Evolutionary conservation across 2,888 invertebrate genomes (phyloP), one percentile per base, ranked within the genome.

Genomic region (Heliconius aoede): DNA sequence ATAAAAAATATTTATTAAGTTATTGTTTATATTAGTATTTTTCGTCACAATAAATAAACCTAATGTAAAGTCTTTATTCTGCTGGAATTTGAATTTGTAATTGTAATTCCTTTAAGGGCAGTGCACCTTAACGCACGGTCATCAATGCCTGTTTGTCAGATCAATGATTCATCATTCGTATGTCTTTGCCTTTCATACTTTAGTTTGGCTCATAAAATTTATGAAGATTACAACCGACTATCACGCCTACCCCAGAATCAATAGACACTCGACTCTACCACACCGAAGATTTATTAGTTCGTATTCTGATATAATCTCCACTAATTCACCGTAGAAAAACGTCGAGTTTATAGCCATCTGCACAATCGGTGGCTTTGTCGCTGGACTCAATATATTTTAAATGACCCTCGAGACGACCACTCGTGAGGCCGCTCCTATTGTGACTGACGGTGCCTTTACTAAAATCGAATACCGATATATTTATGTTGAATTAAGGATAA

Each of bases 321-420:
- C 92, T 93, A 94, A 94, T 93, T 92, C 91, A 92, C 89, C 88
- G 91, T 90, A 90, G 91, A 93, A 92, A 92, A 92, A 91, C 89
- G 88, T 87, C 84, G 87, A 86, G 86, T 89, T 91, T 90, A 92
- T 89, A 87, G 86, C 88, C 88, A 87, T 82, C 87, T 89, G 89
- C 90, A 92, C 93, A 92, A 92, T 91, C 86, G 89, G 77, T n/a
- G 78, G 85, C 88, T 90, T 94, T 93, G 93, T 93, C 85, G 87
- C 80, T 82, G 82, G 84, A 76, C 87, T 94, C 93, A 92, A 94
- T 93, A 93, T 94, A 93, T 93, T 93, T 93, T 90, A 93, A 94
- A 93, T 92, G 91, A 93, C 89, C 91, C 85, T 86, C 85, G 86
- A 88, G 86, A 84, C 89, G 88, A 86, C 87, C 89, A 83, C 88